phyloP scores from a whole-genome alignment of 2,113 vertebrate genomes.

The Barbus barbus region DNA sequence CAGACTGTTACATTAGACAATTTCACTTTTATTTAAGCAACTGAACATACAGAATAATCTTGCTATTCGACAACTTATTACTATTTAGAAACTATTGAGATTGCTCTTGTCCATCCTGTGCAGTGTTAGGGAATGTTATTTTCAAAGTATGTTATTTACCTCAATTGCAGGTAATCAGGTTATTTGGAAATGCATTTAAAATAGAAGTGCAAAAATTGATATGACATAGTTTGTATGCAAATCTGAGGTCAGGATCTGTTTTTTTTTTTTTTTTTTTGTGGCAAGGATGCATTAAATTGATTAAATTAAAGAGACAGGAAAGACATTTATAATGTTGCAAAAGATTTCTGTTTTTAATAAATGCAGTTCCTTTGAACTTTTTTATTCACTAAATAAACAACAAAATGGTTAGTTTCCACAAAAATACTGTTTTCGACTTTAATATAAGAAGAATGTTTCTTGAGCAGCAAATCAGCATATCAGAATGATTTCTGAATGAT shows the following conservation, averaged over 20 bases:
- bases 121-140: background rate
- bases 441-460: background rate
- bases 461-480: background rate
- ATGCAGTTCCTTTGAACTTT: background rate
- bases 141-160: background rate
- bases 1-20: background rate
- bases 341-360: background rate
- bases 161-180: background rate
- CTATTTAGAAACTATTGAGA: background rate
- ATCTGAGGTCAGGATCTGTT: background rate
- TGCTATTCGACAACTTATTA: background rate
- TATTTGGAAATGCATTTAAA: background rate
- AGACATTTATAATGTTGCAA: background rate
- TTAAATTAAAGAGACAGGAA: background rate
- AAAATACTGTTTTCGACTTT: background rate
- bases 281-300: background rate
- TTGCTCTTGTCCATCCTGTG: background rate
- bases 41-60: background rate
- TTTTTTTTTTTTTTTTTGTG: too few species aligned
- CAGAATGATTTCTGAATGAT: background rate
- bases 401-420: background rate
- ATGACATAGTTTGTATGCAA: background rate
- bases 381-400: background rate
- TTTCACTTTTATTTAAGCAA: background rate
- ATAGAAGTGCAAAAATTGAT: background rate